Evolutionary conservation across 2,113 vertebrate species (phyloP).

Genomic region (Tenrec ecaudatus): DNA sequence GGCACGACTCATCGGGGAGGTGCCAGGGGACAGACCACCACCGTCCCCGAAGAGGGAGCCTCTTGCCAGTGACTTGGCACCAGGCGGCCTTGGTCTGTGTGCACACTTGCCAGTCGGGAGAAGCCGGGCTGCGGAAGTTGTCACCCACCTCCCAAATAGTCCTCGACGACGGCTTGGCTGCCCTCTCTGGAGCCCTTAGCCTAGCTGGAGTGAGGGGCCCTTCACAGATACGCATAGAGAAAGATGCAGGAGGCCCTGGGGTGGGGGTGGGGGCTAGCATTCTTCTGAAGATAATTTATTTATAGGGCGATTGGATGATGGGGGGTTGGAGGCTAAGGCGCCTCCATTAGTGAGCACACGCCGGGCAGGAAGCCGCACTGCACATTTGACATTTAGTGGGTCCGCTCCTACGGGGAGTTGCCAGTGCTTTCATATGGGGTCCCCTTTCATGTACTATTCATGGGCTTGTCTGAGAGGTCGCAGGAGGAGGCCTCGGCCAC

Average conservation of each 20-base stretch:
- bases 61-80: constrained; percentile 39
- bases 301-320: constrained; percentile 77
- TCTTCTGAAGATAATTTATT: constrained; percentile 79
- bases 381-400: constrained; percentile 79
- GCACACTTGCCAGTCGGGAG: constrained; percentile 5
- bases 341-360: constrained; percentile 59
- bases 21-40: constrained; percentile 42
- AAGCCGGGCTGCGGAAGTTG: constrained; percentile 22
- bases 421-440: constrained; percentile 71
- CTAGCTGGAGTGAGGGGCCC: constrained; percentile 49
- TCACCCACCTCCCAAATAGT: constrained; percentile 14
- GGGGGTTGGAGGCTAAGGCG: constrained; percentile 75
- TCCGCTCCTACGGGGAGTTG: constrained; percentile 48
- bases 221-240: constrained; percentile 43
- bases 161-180: neutral
- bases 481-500: constrained; percentile 6
- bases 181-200: constrained; percentile 10
- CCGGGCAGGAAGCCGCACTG: constrained; percentile 75
- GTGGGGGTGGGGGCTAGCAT: constrained; percentile 58
- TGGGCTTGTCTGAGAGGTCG: constrained; percentile 63
- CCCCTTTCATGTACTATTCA: constrained; percentile 73
- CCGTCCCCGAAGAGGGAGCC: constrained; percentile 4
- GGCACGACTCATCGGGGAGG: neutral
- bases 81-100: neutral
- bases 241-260: constrained; percentile 78